Conservation (phyloP, 2,888 invertebrate genomes). For the Adela reaumurella region DNA sequence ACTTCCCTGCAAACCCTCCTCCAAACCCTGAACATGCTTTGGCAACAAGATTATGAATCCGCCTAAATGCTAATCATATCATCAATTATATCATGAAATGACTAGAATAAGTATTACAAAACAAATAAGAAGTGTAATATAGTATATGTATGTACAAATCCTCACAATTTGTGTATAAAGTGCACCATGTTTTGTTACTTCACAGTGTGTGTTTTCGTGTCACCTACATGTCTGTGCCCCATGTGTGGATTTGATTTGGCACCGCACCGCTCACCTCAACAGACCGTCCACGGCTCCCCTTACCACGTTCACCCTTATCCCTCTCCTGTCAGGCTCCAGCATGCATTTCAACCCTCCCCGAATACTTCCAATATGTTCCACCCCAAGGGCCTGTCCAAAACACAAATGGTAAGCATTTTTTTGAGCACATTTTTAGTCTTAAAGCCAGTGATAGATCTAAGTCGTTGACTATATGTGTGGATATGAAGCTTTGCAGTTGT, state of each 20-base stretch:
- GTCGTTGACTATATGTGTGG: no score
- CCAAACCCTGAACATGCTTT: no score
- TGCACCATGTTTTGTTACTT: neutral
- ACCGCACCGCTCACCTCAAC: slow-evolving; percentile 11
- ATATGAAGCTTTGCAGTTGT: no score
- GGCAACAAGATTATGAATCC: no score
- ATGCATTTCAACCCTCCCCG: slow-evolving; percentile 53
- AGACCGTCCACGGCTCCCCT: slow-evolving; percentile 64
- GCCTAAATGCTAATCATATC: no score
- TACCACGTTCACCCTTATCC: slow-evolving; percentile 73
- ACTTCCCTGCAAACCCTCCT: no score
- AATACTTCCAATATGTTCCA: slow-evolving; percentile 58
- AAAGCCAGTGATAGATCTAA: no score
- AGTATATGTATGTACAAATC: no score
- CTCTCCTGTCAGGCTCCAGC: slow-evolving; percentile 57
- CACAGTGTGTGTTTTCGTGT: slow-evolving; percentile 4
- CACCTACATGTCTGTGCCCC: slow-evolving; percentile 38
- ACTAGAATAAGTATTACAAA: no score
- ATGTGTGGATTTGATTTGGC: slow-evolving; percentile 20
- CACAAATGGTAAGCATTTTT: slow-evolving; percentile 49
- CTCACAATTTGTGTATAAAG: neutral
- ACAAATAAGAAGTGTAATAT: no score
- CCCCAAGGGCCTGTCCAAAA: slow-evolving; percentile 55
- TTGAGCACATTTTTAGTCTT: no score
- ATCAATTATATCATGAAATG: no score